Evolutionary conservation across 1,140 invertebrate species (phyloP), one percentile per base, ranked within the genome.

Genomic region (Heliconius hermathena): DNA sequence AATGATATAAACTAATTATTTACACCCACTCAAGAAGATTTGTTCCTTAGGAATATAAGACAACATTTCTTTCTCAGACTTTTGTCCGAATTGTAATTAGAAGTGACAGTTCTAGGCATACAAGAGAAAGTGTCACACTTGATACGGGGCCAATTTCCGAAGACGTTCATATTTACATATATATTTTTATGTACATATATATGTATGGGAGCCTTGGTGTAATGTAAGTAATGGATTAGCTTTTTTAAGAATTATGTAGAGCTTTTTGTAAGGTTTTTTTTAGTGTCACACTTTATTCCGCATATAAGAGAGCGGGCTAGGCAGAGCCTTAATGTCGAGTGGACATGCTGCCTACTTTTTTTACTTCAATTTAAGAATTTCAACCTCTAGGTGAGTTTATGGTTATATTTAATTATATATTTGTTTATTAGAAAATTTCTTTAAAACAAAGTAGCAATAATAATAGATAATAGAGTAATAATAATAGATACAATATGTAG

Each of bases 31-130:
- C 3, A 66, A 29, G 22, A 66, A 66, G 13, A 29, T 66, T 66
- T 16, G 22, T 13, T 29, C 11, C 26, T 66, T 13, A 66, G 26
- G 4, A 26, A 16, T 66, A 66, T 66, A 66, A 66, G 60, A 26
- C 60, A 29, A 66, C 22, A 26, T 29, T 29, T 66, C 13, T 13
- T 60, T 66, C 60, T 26, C 60, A 4, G 26, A 29, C 22, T 66
- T 66, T 66, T 66, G 60, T 3, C 60, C 22, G 60, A 66, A 66
- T 66, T 66, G 60, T 66, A 66, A 66, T 66, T 29, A 66, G 60
- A 66, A 66, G 60, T 66, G 60, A 29, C 60, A 66, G 22, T 66
- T 66, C 22, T 66, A 66, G 60, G 11, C 20, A 26, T 66, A 16
- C n/a, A 16, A 66, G 60, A 66, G 60, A 66, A 66, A 66, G 26